Base-by-base conservation (phyloP, 2,113 vertebrate species). In the Cheirogaleus medius region DNA sequence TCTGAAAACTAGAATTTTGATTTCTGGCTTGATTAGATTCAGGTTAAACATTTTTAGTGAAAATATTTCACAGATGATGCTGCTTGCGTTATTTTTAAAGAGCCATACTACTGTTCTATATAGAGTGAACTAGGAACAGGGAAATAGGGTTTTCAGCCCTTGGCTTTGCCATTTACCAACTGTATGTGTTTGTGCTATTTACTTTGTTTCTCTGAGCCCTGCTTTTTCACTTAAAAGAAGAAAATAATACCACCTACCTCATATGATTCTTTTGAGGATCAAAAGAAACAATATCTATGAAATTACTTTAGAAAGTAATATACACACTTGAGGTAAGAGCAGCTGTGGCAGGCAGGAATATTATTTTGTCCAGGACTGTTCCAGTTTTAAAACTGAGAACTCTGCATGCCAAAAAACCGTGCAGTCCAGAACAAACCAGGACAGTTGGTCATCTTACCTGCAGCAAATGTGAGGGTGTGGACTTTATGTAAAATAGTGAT, bases 171-270 rank as follows among this genome's bases (percentile, higher is more conserved):
- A 80, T 80, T 78, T 84, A 47, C 39, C 83, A 60, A 37, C 44
- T 78, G 10, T 23, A 25, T 64, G 54, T 49, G 34, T 90, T 90
- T 95, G n/a, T 18, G 69, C 18, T 85, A 52, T 56, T 91, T 81
- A 42, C 69, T 80, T 90, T 87, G 52, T 91, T 91, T 95, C 54
- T 90, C 3, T 97, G 93, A 96, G 69, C 39, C 83, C 37, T 85
- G 21, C 27, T 95, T 96, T 95, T 56, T 90, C 47, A 68, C 29
- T 27, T 83, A 78, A 91, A 92, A 90, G 29, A 71, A 87, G 18
- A 93, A 89, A 96, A 56, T 84, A 56, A 14, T 85, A 58, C 49
- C 20, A 27, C 27, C 44, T 34, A 58, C 7, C 13, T 39, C 17
- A 10, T 60, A 42, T 80, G 56, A 74, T 68, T 63, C 69, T 64